These are phyloP conservation scores for Rhorus exstirpatorius DNA, from an alignment of 2,888 invertebrate species.

Conservation along the genomic window DNA sequence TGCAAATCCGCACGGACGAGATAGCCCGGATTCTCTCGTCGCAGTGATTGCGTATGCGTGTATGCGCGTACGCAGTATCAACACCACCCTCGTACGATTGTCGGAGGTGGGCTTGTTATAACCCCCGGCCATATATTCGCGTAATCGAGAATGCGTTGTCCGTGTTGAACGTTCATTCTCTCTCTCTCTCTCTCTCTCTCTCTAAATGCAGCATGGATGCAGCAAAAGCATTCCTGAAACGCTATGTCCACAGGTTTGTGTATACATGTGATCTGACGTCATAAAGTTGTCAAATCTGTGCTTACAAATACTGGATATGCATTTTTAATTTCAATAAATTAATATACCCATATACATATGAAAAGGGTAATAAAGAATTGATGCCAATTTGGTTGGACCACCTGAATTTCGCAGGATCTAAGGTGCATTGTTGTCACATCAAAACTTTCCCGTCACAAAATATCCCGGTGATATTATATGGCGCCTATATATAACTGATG, in stretches of 20 bases:
- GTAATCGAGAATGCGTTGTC: conserved; percentile 53
- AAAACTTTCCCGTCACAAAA: too few species aligned
- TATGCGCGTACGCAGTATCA: background rate
- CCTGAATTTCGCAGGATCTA: too few species aligned
- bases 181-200: too few species aligned
- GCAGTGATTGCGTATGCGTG: background rate
- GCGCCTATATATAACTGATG: too few species aligned
- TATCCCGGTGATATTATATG: too few species aligned
- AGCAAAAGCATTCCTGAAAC: conserved; percentile 22
- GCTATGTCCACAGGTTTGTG: background rate
- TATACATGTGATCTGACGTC: background rate
- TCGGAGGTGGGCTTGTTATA: conserved; percentile 37
- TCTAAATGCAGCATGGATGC: conserved; percentile 27
- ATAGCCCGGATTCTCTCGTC: conserved; percentile 15
- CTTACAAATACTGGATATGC: background rate
- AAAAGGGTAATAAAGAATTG: too few species aligned
- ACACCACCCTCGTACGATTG: conserved; percentile 14
- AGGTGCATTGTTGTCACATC: too few species aligned
- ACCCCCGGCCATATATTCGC: conserved; percentile 45
- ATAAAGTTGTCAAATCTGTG: background rate
- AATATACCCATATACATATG: too few species aligned
- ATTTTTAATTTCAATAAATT: background rate
- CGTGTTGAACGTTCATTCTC: conserved; percentile 51
- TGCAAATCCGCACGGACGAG: background rate
- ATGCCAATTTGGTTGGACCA: too few species aligned